Base-by-base conservation (phyloP, 1,140 invertebrate species). In the Anastatus disparis region DNA sequence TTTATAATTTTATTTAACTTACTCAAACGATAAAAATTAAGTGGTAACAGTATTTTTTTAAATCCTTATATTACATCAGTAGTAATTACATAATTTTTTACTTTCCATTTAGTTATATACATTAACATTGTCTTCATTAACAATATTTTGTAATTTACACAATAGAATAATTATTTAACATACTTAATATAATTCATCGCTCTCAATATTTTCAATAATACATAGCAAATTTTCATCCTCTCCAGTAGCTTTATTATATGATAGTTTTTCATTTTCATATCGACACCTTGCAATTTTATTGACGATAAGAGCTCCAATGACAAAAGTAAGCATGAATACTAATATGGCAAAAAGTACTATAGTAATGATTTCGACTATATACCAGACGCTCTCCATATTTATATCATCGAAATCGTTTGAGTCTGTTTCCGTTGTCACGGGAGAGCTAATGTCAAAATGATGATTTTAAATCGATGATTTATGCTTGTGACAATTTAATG, bases 251-350 rank as follows among this genome's bases (percentile, higher is more conserved):
- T 1, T 4, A 24, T 38, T 24, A 9, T 38, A 17, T 3, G 17
- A 38, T 20, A 2, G 2, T 56, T 35, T 38, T 38, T 38, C 29
- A 35, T 38, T 56, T 31, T 56, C 27, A 3, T 15, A 1, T 12
- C 24, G 4, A 22, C 44, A 35, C n/a, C 50, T 7, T 22, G 50
- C 38, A 31, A 35, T 35, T 70, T 31, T 71, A 46, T 58, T 10
- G 44, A 71, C 40, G 22, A 71, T 17, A 20, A 53, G 10, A 26
- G 27, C 3, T 0, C 52, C 61, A 40, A 58, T 20, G 9, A 64
- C 6, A 17, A 50, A 12, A 4, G 63, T 22, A 15, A 46, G 6
- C 20, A 6, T 46, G 48, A 71, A 71, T 27, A 50, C 17, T 20
- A 65, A 26, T 10, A 9, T 17, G 38, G 12, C 15, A 7, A 64